phyloP scores from a whole-genome alignment of 2,888 invertebrate genomes.

The Agonum fuliginosum region DNA sequence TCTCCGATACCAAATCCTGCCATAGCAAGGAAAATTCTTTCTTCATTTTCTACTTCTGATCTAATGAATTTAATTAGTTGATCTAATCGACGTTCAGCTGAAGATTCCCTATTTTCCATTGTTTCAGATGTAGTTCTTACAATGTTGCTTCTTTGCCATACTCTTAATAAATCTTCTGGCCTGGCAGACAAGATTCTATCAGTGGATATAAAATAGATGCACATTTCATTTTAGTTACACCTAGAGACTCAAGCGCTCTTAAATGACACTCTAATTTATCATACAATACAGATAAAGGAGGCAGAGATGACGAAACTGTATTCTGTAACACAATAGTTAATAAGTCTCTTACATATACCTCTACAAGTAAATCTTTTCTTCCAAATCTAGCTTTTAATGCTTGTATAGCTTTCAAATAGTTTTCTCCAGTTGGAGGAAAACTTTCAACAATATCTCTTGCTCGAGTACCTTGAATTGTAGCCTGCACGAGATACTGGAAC shows the following conservation, averaged over 20 bases:
- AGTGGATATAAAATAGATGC: conserved; percentile 18
- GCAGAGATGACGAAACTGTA: background rate
- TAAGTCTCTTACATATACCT: background rate
- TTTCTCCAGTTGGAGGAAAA: conserved; percentile 27
- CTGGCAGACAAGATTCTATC: conserved; percentile 21
- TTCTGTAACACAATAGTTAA: background rate
- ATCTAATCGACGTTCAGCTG: background rate
- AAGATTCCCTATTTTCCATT: background rate
- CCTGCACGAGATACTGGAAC: no score
- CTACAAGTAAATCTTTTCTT: conserved; percentile 29
- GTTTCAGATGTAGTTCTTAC: background rate
- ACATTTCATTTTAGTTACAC: conserved; percentile 3
- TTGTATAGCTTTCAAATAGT: conserved; percentile 40
- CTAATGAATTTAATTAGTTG: conserved; percentile 62
- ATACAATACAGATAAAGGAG: background rate
- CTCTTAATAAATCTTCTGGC: conserved; percentile 3
- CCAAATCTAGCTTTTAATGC: conserved; percentile 43
- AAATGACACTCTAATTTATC: conserved; percentile 30
- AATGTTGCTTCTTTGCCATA: conserved; percentile 14
- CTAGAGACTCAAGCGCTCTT: background rate
- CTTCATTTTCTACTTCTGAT: conserved; percentile 64
- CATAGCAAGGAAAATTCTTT: conserved; percentile 61
- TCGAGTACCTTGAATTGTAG: no score
- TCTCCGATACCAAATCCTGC: conserved; percentile 26
- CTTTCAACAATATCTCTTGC: conserved; percentile 30